Evolutionary conservation across 2,888 invertebrate species (phyloP).

Genomic region (Crioceris asparagi): DNA sequence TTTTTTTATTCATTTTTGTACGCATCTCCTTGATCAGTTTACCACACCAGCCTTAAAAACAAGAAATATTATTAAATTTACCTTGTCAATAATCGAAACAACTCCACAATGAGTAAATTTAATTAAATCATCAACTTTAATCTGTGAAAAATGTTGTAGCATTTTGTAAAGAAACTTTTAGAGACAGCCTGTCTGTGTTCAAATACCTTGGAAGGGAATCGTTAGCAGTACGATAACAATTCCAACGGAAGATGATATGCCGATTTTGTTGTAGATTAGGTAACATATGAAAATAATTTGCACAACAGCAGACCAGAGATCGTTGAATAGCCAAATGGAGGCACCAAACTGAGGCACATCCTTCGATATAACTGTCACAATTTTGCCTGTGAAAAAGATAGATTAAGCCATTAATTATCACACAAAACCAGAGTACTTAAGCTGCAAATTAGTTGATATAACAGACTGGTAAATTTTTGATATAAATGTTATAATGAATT

Average conservation of each 20-base stretch:
- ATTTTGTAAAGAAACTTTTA: neutral
- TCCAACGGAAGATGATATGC: constrained; percentile 42
- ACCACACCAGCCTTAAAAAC: no score
- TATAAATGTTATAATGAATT: no score
- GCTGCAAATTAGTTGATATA: no score
- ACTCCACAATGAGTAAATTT: no score
- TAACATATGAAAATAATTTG: constrained; percentile 71
- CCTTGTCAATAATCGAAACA: no score
- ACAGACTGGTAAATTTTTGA: no score
- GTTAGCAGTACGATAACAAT: constrained; percentile 38
- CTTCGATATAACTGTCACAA: constrained; percentile 83
- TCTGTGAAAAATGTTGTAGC: constrained; percentile 10
- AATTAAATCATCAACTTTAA: constrained; percentile 13
- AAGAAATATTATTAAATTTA: no score
- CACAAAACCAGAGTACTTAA: no score
- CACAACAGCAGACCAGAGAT: constrained; percentile 81
- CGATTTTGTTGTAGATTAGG: constrained; percentile 57
- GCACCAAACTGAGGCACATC: constrained; percentile 86
- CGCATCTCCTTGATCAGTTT: constrained; percentile 19
- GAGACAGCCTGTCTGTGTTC: neutral
- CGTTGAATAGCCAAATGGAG: constrained; percentile 77
- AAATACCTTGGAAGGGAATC: constrained; percentile 23
- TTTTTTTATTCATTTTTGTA: constrained; percentile 27
- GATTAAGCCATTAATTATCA: no score
- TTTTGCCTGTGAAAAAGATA: constrained; percentile 40